A percentile compares a stretch with the other conserved stretches of the same genome.
These are phyloP conservation scores for Sparus aurata DNA, from an alignment of 2,797 vertebrate species.

Conservation along the genomic window DNA sequence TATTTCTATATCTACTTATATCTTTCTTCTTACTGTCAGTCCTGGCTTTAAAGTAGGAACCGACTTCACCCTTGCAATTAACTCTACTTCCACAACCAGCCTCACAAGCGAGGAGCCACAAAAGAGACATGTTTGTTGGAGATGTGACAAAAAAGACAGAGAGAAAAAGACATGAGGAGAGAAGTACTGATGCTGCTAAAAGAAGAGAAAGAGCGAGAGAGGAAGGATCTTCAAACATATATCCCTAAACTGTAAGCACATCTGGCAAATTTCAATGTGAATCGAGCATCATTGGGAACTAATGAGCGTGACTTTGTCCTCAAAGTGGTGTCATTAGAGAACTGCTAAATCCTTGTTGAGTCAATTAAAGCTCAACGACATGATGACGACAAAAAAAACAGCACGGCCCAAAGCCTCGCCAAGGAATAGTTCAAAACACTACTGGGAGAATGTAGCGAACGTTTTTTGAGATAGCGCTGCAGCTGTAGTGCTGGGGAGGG, in stretches of 20 bases:
- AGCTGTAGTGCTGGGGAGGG: conserved; percentile 21
- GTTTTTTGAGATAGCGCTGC: conserved; percentile 38
- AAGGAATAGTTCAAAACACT: conserved; percentile 56
- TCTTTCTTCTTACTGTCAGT: neutral
- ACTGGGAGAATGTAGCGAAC: conserved; percentile 47
- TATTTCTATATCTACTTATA: neutral
- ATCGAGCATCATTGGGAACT: conserved; percentile 75
- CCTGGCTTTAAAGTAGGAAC: conserved; percentile 11
- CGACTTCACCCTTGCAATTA: conserved; percentile 34
- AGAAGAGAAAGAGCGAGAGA: conserved; percentile 11
- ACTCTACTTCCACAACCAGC: conserved; percentile 49
- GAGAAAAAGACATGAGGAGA: conserved; percentile 12
- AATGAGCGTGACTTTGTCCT: conserved; percentile 78
- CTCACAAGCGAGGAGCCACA: conserved; percentile 58
- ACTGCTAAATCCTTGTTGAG: conserved; percentile 76
- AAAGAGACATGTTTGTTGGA: conserved; percentile 31
- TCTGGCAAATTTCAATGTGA: conserved; percentile 73
- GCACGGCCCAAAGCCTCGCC: conserved; percentile 43
- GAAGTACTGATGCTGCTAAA: conserved; percentile 21
- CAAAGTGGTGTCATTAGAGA: conserved; percentile 76
- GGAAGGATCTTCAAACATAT: conserved; percentile 43
- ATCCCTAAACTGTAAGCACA: conserved; percentile 63
- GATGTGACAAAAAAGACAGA: neutral
- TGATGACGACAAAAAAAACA: conserved; percentile 53
- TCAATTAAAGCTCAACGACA: conserved; percentile 79